Evolutionary conservation across 2,113 vertebrate species (phyloP).

Genomic region (Suncus etruscus): DNA sequence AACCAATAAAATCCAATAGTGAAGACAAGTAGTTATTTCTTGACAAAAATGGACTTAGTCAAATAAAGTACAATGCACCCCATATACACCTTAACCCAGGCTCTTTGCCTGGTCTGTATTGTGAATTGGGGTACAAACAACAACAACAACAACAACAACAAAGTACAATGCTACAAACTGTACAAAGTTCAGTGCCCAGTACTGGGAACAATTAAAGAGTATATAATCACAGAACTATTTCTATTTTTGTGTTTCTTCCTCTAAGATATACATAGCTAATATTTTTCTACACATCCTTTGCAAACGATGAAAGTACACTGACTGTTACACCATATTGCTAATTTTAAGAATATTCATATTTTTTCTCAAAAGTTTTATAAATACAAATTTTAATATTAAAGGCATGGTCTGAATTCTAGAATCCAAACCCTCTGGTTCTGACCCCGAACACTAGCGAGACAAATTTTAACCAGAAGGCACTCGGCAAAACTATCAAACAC

Average conservation of each 20-base stretch:
- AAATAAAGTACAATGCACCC: neutral
- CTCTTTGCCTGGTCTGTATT: too few species aligned
- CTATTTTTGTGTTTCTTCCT: neutral
- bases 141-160: too few species aligned
- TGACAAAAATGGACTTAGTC: neutral
- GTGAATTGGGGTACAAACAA: too few species aligned
- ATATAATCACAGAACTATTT: neutral
- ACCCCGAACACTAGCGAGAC: too few species aligned
- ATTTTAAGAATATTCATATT: neutral
- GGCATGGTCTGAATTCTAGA: neutral
- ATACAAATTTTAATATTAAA: neutral
- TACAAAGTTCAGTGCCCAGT: rapidly evolving
- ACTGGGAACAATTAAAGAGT: neutral
- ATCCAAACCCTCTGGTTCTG: too few species aligned
- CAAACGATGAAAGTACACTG: neutral
- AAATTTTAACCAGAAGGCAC: too few species aligned
- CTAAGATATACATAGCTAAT: neutral
- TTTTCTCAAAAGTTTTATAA: neutral
- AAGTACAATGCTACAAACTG: neutral
- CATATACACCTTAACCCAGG: too few species aligned
- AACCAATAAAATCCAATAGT: neutral
- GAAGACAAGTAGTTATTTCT: neutral
- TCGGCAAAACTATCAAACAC: too few species aligned
- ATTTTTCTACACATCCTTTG: neutral
- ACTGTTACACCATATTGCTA: neutral